Conservation (phyloP, 2,113 vertebrate genomes). For the Tupaia tana region DNA sequence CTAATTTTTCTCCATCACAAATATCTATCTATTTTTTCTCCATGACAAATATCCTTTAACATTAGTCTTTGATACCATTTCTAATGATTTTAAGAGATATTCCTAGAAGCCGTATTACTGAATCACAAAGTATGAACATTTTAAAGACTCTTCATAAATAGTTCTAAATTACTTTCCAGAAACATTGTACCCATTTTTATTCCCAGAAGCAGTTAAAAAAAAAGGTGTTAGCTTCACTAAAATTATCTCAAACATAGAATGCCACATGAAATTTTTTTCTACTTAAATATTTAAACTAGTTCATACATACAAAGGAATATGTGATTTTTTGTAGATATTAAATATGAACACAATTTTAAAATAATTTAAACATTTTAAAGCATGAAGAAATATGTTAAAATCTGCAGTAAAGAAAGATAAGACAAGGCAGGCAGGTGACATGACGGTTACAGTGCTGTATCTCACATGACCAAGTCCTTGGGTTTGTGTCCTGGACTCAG, state of each 20-base stretch:
- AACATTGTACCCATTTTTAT: background rate
- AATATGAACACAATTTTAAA: conserved; percentile 8
- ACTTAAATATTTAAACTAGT: conserved; percentile 38
- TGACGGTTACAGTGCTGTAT: too few relatives aligned
- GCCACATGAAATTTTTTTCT: background rate
- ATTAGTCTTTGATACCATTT: conserved; percentile 54
- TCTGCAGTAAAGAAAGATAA: too few relatives aligned
- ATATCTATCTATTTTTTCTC: too few relatives aligned
- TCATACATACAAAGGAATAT: background rate
- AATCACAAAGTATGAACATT: conserved; percentile 44
- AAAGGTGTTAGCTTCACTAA: background rate
- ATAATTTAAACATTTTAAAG: conserved; percentile 43
- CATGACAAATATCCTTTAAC: conserved; percentile 46
- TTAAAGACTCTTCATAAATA: conserved; percentile 68
- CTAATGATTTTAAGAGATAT: conserved; percentile 69
- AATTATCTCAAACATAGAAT: conserved; percentile 18
- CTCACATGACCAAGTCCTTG: too few relatives aligned
- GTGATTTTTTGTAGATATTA: conserved; percentile 30
- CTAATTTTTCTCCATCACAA: conserved; percentile 39
- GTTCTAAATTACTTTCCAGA: conserved; percentile 55
- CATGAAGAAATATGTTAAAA: background rate
- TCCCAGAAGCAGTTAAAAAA: background rate
- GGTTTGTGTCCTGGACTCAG: too few relatives aligned
- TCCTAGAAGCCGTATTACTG: conserved; percentile 47
- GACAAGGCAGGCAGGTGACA: too few relatives aligned